Base-by-base conservation (phyloP, 2,113 vertebrate genomes). In the Microcebus jonahi region DNA sequence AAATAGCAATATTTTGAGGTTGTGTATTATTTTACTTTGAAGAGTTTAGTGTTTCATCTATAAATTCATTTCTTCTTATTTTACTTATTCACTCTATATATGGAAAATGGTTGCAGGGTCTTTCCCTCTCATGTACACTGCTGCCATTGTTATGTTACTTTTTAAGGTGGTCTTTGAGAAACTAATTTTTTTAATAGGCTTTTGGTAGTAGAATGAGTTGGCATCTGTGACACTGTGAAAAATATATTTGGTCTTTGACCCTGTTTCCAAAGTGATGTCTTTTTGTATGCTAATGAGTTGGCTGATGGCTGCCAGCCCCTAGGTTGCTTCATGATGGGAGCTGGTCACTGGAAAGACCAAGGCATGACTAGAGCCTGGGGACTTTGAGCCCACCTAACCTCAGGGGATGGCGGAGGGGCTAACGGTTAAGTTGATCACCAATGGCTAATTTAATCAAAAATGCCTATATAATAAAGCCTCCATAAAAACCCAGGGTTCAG, bases 11-110 rank as follows among this genome's bases (percentile, higher is more conserved):
- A 96, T 68, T 61, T 88, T 94, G 91, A 97, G 67, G 59, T 79
- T 96, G 87, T 91, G 76, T 96, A 94, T 97, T 91, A 90, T 96
- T 97, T 95, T 94, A 91, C 75, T 95, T 95, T 20, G 76, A 91
- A 91, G 48, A 71, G 15, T 65, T 94, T 48, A 55, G 23, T 82
- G 18, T 95, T 94, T 67, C 18, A 59, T 5, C 14, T 9, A 57
- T 90, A 81, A 83, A 90, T 34, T 50, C 14, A 79, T 79, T 61
- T 75, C 45, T 34, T 91, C 15, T 45, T 31, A 83, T 92, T 95
- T 81, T 86, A 67, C 14, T 82, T 89, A 67, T 61, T 77, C 4
- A 70, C 2, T 77, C 18, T 21, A 73, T n/a, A 82, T 10, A 65
- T 61, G n/a, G 71, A 55, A 95, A 96, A 36, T 39, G 53, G 23